These are phyloP conservation scores for Calephelis perditalis DNA, from an alignment of 2,888 invertebrate genomes.

Conservation along the genomic window DNA sequence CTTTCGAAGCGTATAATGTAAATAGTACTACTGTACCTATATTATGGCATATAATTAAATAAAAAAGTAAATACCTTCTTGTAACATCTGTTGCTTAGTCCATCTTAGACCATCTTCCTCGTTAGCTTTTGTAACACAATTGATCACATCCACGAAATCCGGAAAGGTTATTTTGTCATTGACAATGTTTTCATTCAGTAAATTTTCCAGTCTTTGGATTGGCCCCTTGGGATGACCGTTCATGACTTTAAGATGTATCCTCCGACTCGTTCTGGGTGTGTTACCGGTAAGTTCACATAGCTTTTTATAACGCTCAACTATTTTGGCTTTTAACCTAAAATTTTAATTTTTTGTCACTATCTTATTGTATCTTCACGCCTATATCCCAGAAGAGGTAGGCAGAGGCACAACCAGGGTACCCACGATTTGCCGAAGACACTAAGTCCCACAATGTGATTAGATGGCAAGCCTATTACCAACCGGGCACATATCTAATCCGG, in stretches of 20 bases:
- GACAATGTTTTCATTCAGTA: constrained; percentile 46
- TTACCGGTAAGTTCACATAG: constrained; percentile 43
- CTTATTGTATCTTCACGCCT: too few relatives aligned
- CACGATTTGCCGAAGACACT: too few relatives aligned
- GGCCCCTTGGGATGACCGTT: constrained; percentile 49
- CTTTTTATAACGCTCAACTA: constrained; percentile 44
- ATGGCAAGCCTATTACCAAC: too few relatives aligned
- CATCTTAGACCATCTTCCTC: constrained; percentile 39
- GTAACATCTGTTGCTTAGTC: constrained; percentile 36
- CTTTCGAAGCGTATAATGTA: too few relatives aligned
- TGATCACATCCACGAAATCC: constrained; percentile 67
- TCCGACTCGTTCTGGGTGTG: constrained; percentile 37
- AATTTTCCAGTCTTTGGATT: constrained; percentile 43
- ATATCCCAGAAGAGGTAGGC: too few relatives aligned
- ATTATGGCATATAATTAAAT: neutral
- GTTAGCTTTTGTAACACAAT: constrained; percentile 47
- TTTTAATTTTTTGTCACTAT: too few relatives aligned
- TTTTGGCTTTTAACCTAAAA: constrained; percentile 44
- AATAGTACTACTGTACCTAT: too few relatives aligned
- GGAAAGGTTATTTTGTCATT: constrained; percentile 53
- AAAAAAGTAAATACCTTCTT: constrained; percentile 42
- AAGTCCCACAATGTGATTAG: too few relatives aligned
- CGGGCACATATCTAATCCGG: too few relatives aligned
- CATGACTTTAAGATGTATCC: constrained; percentile 40
- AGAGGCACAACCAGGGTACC: too few relatives aligned